Evolutionary conservation across 2,797 vertebrate species (phyloP), one percentile per base, ranked within the genome.

Genomic region (Valencia hispanica): DNA sequence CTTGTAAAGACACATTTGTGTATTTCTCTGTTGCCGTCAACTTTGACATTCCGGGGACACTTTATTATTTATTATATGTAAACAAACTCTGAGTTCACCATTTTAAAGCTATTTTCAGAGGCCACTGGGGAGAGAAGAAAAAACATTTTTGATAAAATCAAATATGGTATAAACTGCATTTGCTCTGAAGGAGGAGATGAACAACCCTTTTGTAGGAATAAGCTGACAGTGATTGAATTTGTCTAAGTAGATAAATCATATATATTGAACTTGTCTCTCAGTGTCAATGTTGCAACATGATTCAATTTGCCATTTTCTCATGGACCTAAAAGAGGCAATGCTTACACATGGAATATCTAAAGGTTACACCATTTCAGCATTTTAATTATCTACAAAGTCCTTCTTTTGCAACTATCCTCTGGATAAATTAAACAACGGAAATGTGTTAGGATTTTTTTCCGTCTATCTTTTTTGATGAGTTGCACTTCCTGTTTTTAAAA

Each of bases 191-290:
- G 88, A 93, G 92, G 87, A 95, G 87, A 74, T 93, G 91, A 88
- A 73, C 93, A 86, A 92, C 94, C 83, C 83, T 89, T 96, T 96
- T 95, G 87, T 82, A 91, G 88, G 86, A 91, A 93, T 94, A 89
- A 93, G 84, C 86, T 94, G 94, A 94, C 93, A 93, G 88, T 96
- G 95, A 96, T 96, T 97, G 96, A 90, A 94, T 96, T 95, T 96
- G 95, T 96, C 95, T 95, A 95, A 95, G 92, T 89, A 97, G 94
- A 96, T 96, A 97, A 96, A 95, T 97, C 92, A 94, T 95, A 94
- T 82, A 86, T 95, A 94, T 92, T 95, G 95, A 96, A 89, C 93
- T 94, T 94, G 92, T 95, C 91, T 95, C 91, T 90, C 89, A 86
- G 88, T 95, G 94, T 94, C 93, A 94, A 82, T 92, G 82, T 79